These are phyloP conservation scores for Lepisosteus osseus DNA, from an alignment of 2,113 vertebrate species.

Conservation along the genomic window DNA sequence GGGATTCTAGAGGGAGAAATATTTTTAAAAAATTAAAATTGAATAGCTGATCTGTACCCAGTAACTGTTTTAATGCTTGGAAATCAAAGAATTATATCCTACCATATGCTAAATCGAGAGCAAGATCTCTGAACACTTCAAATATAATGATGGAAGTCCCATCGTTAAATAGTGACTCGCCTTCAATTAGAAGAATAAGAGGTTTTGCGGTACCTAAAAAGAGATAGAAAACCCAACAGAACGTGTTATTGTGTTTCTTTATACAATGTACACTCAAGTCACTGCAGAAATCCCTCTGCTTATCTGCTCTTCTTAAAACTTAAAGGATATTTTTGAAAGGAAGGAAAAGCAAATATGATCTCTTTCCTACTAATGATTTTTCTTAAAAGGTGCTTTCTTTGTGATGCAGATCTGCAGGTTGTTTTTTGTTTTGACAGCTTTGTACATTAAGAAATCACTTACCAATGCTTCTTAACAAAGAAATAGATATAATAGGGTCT, in stretches of 20 bases:
- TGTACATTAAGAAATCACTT: neutral
- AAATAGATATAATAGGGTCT: constrained; percentile 13
- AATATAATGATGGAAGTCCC: constrained; percentile 26
- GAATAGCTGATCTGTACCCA: no score
- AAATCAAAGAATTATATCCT: no score
- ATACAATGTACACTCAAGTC: no score
- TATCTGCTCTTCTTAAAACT: no score
- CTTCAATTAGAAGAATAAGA: constrained; percentile 27
- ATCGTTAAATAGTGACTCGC: constrained; percentile 30
- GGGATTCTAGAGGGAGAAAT: neutral
- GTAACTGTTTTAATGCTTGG: no score
- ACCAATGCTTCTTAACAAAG: constrained; percentile 16
- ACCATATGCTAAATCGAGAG: neutral
- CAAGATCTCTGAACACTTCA: constrained; percentile 27
- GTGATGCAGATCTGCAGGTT: no score
- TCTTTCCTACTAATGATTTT: no score
- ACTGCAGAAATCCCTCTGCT: no score
- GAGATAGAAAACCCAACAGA: neutral
- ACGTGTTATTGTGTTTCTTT: neutral
- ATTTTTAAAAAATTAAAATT: neutral
- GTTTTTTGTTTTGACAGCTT: no score
- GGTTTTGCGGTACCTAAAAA: constrained; percentile 22
- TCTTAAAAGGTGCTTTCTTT: no score
- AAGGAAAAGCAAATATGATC: no score
- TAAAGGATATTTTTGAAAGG: no score